Conservation (phyloP, 1,140 invertebrate species). For the Drosophila trapezifrons region DNA sequence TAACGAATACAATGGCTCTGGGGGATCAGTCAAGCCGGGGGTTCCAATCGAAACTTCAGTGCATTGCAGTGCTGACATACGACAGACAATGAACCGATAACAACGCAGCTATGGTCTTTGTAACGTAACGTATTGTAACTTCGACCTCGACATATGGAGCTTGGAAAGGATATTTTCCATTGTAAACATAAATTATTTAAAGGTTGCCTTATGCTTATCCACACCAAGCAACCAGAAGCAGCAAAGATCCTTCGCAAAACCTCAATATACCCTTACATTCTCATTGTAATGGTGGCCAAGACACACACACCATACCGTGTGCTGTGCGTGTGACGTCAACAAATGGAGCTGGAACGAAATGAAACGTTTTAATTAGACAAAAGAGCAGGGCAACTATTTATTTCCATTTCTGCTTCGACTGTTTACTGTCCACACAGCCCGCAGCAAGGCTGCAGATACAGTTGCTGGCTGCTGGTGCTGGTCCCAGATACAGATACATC, state of each 20-base stretch:
- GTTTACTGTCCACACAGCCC: conserved; percentile 40
- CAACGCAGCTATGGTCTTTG: too few species aligned
- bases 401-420: conserved; percentile 67
- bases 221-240: not conserved
- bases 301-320: not conserved
- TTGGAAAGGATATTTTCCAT: not conserved
- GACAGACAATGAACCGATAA: too few species aligned
- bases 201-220: not conserved
- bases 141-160: too few species aligned
- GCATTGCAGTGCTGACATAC: too few species aligned
- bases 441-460: conserved; percentile 38
- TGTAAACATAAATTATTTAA: not conserved
- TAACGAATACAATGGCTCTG: too few species aligned
- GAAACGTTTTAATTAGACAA: conserved; percentile 79
- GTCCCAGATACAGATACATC: conserved; percentile 12
- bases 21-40: too few species aligned
- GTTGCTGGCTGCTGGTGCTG: conserved; percentile 22
- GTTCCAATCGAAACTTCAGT: too few species aligned
- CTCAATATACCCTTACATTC: not conserved
- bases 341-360: conserved; percentile 62
- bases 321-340: conserved; percentile 59
- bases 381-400: conserved; percentile 80
- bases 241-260: not conserved
- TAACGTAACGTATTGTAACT: too few species aligned
- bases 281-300: not conserved